Conservation (phyloP, 2,797 vertebrate genomes). For the Tangara arthus region DNA sequence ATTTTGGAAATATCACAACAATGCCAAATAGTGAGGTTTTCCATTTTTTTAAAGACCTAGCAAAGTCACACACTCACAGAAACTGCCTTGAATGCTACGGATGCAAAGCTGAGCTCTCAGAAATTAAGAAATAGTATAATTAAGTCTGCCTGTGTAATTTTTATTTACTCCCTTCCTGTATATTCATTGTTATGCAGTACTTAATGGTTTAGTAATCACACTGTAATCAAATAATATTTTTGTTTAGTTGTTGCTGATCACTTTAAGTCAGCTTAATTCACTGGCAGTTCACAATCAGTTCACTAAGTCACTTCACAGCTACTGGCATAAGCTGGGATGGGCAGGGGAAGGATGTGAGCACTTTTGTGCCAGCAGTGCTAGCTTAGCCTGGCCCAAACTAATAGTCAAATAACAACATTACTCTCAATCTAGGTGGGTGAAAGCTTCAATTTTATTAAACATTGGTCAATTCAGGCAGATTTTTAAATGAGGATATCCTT, state of each 20-base stretch:
- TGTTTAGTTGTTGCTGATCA: background rate
- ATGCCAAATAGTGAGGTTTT: background rate
- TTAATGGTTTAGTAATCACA: background rate
- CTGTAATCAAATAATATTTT: background rate
- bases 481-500: background rate
- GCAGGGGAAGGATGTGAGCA: background rate
- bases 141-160: background rate
- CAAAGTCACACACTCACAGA: background rate
- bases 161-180: constrained; percentile 6
- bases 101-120: background rate
- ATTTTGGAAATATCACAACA: background rate
- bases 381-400: background rate
- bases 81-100: background rate
- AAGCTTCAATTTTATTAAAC: background rate
- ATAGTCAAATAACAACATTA: background rate
- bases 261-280: background rate
- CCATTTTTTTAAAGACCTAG: background rate
- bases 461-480: background rate
- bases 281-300: background rate
- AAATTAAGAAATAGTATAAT: background rate
- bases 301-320: background rate
- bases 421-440: background rate
- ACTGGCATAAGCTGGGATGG: background rate
- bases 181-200: background rate
- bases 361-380: background rate